A percentile compares a stretch with the other conserved stretches of the same genome.
phyloP scores from a whole-genome alignment of 2,888 invertebrate species.

The Meganola albula region DNA sequence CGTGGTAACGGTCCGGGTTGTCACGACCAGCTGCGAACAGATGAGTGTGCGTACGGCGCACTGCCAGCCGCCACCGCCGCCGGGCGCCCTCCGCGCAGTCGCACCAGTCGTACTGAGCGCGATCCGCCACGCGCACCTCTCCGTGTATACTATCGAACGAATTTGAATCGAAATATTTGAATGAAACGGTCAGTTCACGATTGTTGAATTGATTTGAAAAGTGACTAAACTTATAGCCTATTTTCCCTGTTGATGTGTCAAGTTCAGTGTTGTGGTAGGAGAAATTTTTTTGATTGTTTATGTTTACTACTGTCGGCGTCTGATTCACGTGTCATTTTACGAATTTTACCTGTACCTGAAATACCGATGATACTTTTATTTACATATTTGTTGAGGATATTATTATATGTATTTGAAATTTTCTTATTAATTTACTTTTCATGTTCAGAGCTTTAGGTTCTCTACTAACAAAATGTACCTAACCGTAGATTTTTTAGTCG shows the following conservation, averaged over 20 bases:
- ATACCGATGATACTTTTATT: too few species aligned
- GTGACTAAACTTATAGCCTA: conserved; percentile 42
- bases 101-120: conserved; percentile 59
- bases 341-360: conserved; percentile 25
- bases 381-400: too few species aligned
- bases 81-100: conserved; percentile 41
- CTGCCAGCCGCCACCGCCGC: conserved; percentile 9
- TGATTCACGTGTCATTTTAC: conserved; percentile 30
- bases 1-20: conserved; percentile 52
- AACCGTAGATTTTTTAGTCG: too few species aligned
- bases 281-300: conserved; percentile 24
- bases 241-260: too few species aligned
- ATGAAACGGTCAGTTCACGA: conserved; percentile 44
- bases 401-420: too few species aligned
- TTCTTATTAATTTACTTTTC: too few species aligned
- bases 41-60: conserved; percentile 29
- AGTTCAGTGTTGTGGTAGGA: conserved; percentile 44
- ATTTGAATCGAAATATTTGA: conserved; percentile 46
- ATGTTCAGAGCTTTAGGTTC: too few species aligned
- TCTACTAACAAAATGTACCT: too few species aligned
- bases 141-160: conserved; percentile 33
- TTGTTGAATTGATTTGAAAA: conserved; percentile 36
- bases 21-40: conserved; percentile 52
- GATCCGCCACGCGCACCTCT: conserved; percentile 64
- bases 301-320: conserved; percentile 47